These are phyloP conservation scores for Caloenas nicobarica DNA, from an alignment of 2,113 vertebrate genomes.

Conservation along the genomic window DNA sequence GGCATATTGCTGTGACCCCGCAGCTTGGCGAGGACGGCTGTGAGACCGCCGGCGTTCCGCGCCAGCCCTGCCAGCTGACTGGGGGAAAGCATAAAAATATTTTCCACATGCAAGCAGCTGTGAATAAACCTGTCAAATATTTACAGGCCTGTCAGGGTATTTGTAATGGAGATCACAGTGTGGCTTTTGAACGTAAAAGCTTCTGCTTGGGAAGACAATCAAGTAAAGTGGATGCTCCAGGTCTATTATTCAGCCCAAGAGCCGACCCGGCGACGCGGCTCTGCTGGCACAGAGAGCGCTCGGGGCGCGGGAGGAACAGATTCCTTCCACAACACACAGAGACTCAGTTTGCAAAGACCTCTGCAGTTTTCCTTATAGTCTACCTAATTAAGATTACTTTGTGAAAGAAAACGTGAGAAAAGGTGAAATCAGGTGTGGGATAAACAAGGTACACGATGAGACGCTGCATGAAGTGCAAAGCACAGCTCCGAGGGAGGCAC, in stretches of 20 bases:
- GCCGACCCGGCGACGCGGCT: background rate
- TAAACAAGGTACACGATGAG: too few relatives aligned
- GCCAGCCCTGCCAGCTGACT: background rate
- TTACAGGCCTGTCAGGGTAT: constrained; percentile 45
- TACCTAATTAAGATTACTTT: background rate
- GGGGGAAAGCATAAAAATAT: constrained; percentile 34
- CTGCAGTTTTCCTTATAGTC: background rate
- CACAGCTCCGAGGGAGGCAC: too few relatives aligned
- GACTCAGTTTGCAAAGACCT: background rate
- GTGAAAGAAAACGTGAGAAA: background rate
- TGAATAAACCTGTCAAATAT: constrained; percentile 50
- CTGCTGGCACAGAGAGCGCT: background rate
- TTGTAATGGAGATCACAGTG: constrained; percentile 41
- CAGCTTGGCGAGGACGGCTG: background rate
- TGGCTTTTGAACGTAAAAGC: constrained; percentile 30
- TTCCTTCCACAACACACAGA: background rate
- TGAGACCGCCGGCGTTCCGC: background rate
- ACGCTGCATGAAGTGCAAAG: too few relatives aligned
- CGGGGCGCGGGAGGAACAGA: background rate
- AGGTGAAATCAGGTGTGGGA: too few relatives aligned
- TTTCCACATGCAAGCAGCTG: constrained; percentile 51
- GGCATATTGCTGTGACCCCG: background rate
- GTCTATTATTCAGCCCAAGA: background rate
- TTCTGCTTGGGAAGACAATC: constrained; percentile 38
- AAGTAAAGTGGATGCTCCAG: constrained; percentile 28